Conservation (phyloP, 2,888 invertebrate species). For the Trypoxylon attenuatum region DNA sequence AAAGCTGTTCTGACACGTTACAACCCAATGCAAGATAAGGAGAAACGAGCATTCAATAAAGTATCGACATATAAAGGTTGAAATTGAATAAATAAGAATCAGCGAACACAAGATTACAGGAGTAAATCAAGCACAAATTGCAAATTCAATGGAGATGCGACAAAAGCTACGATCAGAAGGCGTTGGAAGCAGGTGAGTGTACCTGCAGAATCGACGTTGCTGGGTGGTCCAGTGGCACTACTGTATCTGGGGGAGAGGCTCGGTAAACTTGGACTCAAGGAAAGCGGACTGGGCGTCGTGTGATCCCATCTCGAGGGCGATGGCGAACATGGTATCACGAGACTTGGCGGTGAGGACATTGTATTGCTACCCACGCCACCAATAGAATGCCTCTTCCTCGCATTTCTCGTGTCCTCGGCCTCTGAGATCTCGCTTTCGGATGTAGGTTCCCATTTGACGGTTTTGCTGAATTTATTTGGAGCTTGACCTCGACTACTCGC, state of each 20-base stretch:
- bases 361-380: constrained; percentile 25
- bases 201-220: constrained; percentile 73
- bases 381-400: constrained; percentile 69
- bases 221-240: constrained; percentile 68
- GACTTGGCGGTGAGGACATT: constrained; percentile 56
- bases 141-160: too few relatives aligned
- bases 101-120: too few relatives aligned
- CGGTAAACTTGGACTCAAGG: constrained; percentile 78
- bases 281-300: constrained; percentile 77
- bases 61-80: too few relatives aligned
- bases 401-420: constrained; percentile 74
- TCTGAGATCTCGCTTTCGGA: constrained; percentile 81
- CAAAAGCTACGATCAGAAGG: too few relatives aligned
- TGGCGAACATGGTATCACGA: constrained; percentile 66
- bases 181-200: constrained; percentile 40
- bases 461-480: constrained; percentile 67
- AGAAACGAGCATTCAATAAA: too few relatives aligned
- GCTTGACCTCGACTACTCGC: constrained; percentile 43
- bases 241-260: constrained; percentile 77
- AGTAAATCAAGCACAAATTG: too few relatives aligned
- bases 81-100: too few relatives aligned
- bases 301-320: constrained; percentile 71
- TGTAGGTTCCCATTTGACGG: constrained; percentile 79
- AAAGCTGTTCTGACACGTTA: too few relatives aligned
- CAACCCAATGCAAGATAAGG: too few relatives aligned